Base-by-base conservation (phyloP, 2,888 invertebrate genomes). In the Parascotia fuliginaria region DNA sequence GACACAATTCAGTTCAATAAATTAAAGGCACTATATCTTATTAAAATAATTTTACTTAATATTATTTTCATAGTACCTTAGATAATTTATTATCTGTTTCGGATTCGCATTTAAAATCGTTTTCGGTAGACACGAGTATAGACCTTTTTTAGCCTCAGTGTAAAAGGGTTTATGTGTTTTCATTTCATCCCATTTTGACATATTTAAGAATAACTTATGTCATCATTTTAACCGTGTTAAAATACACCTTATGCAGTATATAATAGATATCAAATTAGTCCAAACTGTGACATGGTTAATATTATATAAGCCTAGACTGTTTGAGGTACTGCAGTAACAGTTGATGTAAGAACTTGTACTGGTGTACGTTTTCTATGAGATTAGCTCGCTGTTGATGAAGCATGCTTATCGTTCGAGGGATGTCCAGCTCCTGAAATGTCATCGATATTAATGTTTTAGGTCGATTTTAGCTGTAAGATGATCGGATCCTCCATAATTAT, bases 291-390 rank as follows among this genome's bases (percentile, higher is more conserved):
- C 19, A 5, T 19, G 3, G 29, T 13, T 14, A 4, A 12, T 16
- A 22, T 43, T 69, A 98, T 74, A 98, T 98, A 63, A 98, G 95
- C 64, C 98, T 91, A 34, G 97, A 97, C 77, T 97, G 96, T 77
- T 96, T 96, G 64, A 98, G 91, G 88, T 98, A 97, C 74, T 96
- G 95, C 50, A 97, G 95, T 33, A 98, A 93, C 42, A 97, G 93
- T 67, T 95, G 95, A 82, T 98, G 97, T 39, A 98, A 95, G 85
- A 98, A 97, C 82, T 96, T 95, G 89, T 98, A 98, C 83, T 98
- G 98, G 54, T 96, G 96, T 55, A 97, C 94, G 46, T 96, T 97
- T 83, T 97, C 97, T 55, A 98, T 96, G 87, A 98, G 95, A 78
- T 95, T 94, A 85, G 98, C 97, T 56, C 98, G 93, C 80, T 98